These are phyloP conservation scores for Euproctis similis DNA, from an alignment of 2,888 invertebrate species.

Conservation along the genomic window DNA sequence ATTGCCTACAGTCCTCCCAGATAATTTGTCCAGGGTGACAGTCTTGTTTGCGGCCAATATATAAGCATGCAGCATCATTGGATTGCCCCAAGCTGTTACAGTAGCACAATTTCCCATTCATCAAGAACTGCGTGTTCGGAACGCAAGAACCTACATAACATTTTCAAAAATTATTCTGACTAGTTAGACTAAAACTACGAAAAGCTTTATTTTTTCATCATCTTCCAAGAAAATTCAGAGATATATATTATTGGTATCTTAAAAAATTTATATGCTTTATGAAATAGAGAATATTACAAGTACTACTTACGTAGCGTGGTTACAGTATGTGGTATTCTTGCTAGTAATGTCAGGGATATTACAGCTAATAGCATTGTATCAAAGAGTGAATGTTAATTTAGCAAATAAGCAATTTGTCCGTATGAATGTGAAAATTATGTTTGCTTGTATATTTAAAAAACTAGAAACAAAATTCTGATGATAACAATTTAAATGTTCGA, in stretches of 20 bases:
- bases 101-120: conserved; percentile 44
- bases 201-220: no score
- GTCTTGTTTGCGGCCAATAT: conserved; percentile 27
- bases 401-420: no score
- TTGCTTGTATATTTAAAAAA: no score
- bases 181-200: no score
- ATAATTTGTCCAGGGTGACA: conserved; percentile 50
- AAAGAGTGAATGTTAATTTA: no score
- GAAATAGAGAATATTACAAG: neutral
- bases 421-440: no score
- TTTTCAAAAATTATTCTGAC: no score
- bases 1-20: conserved; percentile 54
- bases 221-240: no score
- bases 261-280: no score
- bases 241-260: no score
- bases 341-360: conserved; percentile 38
- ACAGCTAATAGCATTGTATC: conserved; percentile 40
- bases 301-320: conserved; percentile 39
- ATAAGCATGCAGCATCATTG: conserved; percentile 41
- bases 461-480: no score
- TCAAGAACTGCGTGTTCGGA: conserved; percentile 47
- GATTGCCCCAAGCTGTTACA: conserved; percentile 48
- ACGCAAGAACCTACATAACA: conserved; percentile 41
- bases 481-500: no score
- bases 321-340: conserved; percentile 27